A percentile compares a stretch with the other conserved stretches of the same genome.
phyloP scores from a whole-genome alignment of 2,888 invertebrate genomes.

The Boloria euphrosyne region DNA sequence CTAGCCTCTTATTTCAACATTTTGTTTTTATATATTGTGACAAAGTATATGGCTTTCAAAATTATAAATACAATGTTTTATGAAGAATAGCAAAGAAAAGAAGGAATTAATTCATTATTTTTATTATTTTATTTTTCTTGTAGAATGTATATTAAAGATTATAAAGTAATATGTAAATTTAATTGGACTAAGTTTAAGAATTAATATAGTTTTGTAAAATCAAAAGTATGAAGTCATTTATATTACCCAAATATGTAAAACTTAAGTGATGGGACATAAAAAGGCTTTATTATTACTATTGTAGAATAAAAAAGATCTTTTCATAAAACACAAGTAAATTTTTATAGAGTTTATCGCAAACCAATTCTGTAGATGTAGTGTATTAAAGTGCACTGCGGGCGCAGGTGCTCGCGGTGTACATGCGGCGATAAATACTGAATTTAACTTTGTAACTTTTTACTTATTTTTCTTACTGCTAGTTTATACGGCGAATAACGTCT shows the following conservation, averaged over 20 bases:
- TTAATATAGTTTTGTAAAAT: too few species aligned
- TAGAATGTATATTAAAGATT: too few species aligned
- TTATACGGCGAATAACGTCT: conserved; percentile 12
- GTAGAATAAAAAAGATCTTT: neutral
- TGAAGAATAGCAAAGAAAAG: too few species aligned
- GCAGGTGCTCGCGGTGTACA: conserved; percentile 31
- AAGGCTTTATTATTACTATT: neutral
- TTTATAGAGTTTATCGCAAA: conserved; percentile 13
- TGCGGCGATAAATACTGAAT: conserved; percentile 33
- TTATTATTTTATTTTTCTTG: too few species aligned
- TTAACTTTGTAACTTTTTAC: conserved; percentile 30
- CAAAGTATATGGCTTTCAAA: neutral
- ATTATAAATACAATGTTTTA: too few species aligned
- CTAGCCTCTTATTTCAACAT: neutral
- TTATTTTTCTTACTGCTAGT: conserved; percentile 25
- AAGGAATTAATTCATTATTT: too few species aligned
- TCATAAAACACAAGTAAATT: neutral
- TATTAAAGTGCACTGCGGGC: conserved; percentile 29
- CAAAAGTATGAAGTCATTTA: too few species aligned
- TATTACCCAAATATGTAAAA: too few species aligned
- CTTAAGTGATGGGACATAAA: too few species aligned
- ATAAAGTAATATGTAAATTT: too few species aligned
- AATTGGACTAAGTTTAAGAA: too few species aligned
- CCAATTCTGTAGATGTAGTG: conserved; percentile 14
- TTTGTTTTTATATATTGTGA: neutral